Base-by-base conservation (phyloP, 2,797 vertebrate genomes). In the Limnodromus scolopaceus region DNA sequence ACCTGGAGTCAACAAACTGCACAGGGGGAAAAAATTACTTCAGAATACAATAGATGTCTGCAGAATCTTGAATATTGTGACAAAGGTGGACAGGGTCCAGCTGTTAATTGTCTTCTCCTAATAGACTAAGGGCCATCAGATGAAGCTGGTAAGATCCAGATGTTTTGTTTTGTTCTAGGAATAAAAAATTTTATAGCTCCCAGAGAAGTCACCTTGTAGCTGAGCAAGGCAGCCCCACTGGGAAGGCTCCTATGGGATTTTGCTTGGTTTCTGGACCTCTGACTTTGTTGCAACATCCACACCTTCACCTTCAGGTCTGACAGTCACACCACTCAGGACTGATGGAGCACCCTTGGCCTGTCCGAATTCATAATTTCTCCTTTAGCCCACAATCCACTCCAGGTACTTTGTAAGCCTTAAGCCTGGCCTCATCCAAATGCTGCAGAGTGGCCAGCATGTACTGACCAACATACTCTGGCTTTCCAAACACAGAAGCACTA, bases 291-390 rank as follows among this genome's bases (percentile, higher is more conserved):
- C 30, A 57, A 19, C 6, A 39, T 17, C 15, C 19, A 18, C 6
- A 43, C 19, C 32, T 46, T 23, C 38, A 53, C 3, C 6, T 7
- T 2, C 7, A 25, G 1, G 0, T 43, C 55, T 60, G 36, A 39
- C 43, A 71, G 24, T 18, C 48, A 9, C 7, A 6, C 4, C 1
- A 7, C 19, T 34, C 6, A 38, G 13, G 14, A 57, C 61, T 19
- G 9, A 30, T 5, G 43, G 13, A 70, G 9, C 9, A 48, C 4
- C 10, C 23, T 57, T 34, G 28, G 9, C 25, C 18, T 69, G 71
- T 72, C 9, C 27, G 58, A 9, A 13, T 54, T 51, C 30, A 12
- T 12, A 36, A 46, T 1, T 54, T 46, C 28, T 71, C 19, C 27
- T 71, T 76, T 58, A 85, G 60, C 34, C 23, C n/a, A 76, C 34